Percentiles rank a stretch among this genome's conserved stretches.
Evolutionary conservation across 2,113 vertebrate species (phyloP).

Genomic region (Tringa solitaria): DNA sequence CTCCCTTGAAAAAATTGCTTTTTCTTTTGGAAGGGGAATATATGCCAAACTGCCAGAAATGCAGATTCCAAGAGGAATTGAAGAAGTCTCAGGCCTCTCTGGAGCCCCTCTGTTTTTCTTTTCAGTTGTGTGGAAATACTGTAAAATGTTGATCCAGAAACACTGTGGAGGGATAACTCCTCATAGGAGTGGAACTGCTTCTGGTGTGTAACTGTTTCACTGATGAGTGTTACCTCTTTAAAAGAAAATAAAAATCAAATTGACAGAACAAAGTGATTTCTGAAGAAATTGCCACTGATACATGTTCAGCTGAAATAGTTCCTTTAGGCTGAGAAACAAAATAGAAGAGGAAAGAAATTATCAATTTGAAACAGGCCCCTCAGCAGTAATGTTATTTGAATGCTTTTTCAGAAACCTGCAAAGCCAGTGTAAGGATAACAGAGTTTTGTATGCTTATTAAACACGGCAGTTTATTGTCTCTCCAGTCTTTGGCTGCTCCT

Average conservation of each 20-base stretch:
- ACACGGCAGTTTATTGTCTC: not conserved
- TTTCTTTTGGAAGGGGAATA: not conserved
- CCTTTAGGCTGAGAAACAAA: not conserved
- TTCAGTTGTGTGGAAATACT: not conserved
- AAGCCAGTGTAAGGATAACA: not conserved
- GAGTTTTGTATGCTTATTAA: not conserved
- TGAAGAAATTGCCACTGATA: not conserved
- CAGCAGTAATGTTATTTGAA: not conserved
- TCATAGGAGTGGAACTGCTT: not conserved
- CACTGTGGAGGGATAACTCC: not conserved
- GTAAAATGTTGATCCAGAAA: not conserved
- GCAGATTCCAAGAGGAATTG: no score
- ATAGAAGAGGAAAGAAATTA: not conserved
- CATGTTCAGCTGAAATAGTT: not conserved
- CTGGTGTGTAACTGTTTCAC: not conserved
- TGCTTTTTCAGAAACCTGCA: not conserved
- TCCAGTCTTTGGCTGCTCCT: not conserved
- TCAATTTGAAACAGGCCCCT: not conserved
- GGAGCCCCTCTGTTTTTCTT: not conserved
- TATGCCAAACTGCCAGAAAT: not conserved
- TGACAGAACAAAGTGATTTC: not conserved
- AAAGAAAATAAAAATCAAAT: not conserved
- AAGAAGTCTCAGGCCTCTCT: not conserved
- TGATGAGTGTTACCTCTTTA: not conserved
- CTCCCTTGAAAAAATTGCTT: not conserved